Evolutionary conservation across 2,113 vertebrate species (phyloP), one percentile per base, ranked within the genome.

Genomic region (Motacilla alba): DNA sequence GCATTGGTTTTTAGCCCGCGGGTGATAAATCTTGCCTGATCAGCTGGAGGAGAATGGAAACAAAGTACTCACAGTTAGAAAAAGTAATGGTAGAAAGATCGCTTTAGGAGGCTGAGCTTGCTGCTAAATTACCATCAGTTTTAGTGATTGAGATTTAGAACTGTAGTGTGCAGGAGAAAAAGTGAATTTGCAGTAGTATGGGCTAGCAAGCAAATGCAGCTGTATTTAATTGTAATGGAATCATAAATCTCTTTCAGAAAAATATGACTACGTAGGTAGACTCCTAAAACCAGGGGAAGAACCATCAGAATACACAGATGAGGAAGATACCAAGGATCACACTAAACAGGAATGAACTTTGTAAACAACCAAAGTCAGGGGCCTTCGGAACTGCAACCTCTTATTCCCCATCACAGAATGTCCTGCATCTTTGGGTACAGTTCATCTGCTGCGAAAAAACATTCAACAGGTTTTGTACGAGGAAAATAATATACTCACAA

Each of bases 291-390:
- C 99, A 15, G 99, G 99, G 46, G 99, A 99, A 93, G 99, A 99
- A 97, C 99, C 99, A 5, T 99, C 99, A 81, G 99, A 99, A 97
- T 99, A 99, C 97, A 99, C 99, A 86, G 99, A 99, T 94, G 99
- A 99, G 96, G 99, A 99, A 97, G 99, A 99, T 98, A 98, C 99
- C 97, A 99, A 99, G 98, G 99, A 99, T 98, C 99, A 99, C 97
- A 98, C 98, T 97, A 99, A 99, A 97, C 99, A 99, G 97, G 99
- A 99, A 96, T 99, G 98, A 99, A 98, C 98, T 98, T 97, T 97
- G 98, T 97, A 97, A 97, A 97, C 98, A 98, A 98, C 99, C 99
- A 99, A 99, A 99, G 99, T 98, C 98, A 98, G 98, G 98, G 98
- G 97, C 98, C 98, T 98, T 98, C 98, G 97, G 98, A 98, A 99